These are phyloP conservation scores for Pseudorectes ferrugineus DNA, from an alignment of 2,113 vertebrate genomes.

Conservation along the genomic window DNA sequence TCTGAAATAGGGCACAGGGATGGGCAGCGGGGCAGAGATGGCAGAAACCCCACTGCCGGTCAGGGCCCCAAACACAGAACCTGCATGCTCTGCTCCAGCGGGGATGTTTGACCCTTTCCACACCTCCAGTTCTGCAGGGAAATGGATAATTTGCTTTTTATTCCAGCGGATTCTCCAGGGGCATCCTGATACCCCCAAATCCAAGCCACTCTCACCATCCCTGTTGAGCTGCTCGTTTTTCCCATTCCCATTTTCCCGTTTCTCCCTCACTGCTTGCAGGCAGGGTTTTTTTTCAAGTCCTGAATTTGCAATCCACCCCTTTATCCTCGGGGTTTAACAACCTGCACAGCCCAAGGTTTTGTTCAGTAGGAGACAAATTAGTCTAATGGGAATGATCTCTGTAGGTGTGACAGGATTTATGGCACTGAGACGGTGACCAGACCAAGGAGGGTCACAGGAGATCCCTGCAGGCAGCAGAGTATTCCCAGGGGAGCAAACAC, in stretches of 20 bases:
- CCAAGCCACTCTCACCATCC: neutral
- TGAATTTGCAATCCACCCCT: neutral
- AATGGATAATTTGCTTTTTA: neutral
- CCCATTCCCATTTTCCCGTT: neutral
- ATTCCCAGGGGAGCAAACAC: neutral
- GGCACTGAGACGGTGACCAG: neutral
- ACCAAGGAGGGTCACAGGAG: neutral
- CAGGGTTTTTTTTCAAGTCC: neutral
- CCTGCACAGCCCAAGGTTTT: neutral
- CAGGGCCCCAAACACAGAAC: neutral
- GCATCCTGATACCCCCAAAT: neutral
- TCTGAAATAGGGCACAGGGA: accelerated
- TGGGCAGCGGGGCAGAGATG: neutral
- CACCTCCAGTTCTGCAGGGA: neutral
- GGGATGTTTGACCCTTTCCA: neutral
- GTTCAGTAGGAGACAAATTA: neutral
- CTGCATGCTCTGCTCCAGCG: accelerated
- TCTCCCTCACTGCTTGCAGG: neutral
- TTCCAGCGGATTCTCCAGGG: neutral
- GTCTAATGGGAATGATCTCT: neutral
- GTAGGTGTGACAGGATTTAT: neutral
- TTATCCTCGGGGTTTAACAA: neutral
- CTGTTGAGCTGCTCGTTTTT: neutral
- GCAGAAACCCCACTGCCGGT: neutral
- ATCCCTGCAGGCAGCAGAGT: neutral